Evolutionary conservation across 2,797 vertebrate genomes (phyloP).

Genomic region (Euthynnus affinis): DNA sequence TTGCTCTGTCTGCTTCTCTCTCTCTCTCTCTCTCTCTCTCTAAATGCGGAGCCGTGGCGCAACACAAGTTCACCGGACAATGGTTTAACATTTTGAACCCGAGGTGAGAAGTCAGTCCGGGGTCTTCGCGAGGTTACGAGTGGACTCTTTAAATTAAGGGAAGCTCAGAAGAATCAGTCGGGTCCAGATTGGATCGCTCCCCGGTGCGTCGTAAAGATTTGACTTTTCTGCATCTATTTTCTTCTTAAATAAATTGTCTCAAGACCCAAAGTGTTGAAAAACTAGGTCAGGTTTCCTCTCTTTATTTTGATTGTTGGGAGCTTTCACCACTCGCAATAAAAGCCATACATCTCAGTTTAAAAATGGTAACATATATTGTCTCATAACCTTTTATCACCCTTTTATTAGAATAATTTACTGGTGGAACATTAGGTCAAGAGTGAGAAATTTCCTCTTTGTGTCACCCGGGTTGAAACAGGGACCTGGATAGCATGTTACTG

Average conservation of each 20-base stretch:
- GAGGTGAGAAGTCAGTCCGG: constrained; percentile 66
- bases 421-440: constrained; percentile 46
- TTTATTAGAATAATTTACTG: constrained; percentile 68
- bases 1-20: neutral
- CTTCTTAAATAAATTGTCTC: constrained; percentile 71
- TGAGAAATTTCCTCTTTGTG: constrained; percentile 67
- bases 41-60: constrained; percentile 4
- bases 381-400: constrained; percentile 62
- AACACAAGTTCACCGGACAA: constrained; percentile 67
- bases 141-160: constrained; percentile 77
- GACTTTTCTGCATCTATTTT: constrained; percentile 74
- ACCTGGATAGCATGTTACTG: constrained; percentile 67
- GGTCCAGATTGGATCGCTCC: constrained; percentile 64
- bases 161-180: constrained; percentile 81
- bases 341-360: constrained; percentile 49
- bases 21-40: neutral
- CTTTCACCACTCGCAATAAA: constrained; percentile 76
- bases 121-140: constrained; percentile 50
- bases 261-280: constrained; percentile 61
- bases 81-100: constrained; percentile 65
- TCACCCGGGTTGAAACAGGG: constrained; percentile 48
- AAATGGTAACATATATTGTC: constrained; percentile 70
- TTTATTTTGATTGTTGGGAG: constrained; percentile 77
- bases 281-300: constrained; percentile 80
- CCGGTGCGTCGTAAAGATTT: constrained; percentile 63